Evolutionary conservation across 2,113 vertebrate species (phyloP).

Genomic region (Xiphophorus maculatus): DNA sequence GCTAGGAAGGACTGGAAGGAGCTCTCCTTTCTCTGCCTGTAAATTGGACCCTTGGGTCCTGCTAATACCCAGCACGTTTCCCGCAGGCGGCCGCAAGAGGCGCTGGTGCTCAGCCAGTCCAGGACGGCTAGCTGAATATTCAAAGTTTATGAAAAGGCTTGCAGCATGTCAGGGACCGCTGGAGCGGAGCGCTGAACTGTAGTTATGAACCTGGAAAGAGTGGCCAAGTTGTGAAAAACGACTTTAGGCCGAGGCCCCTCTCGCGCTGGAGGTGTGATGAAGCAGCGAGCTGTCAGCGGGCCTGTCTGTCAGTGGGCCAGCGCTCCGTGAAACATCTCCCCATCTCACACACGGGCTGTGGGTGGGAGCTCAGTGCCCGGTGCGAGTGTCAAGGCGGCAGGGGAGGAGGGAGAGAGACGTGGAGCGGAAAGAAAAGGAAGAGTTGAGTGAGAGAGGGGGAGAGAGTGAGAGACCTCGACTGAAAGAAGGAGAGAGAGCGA

Average conservation of each 20-base stretch:
- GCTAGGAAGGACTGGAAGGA: slow-evolving; percentile 28
- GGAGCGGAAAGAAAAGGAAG: slow-evolving; percentile 40
- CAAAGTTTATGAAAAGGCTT: slow-evolving; percentile 73
- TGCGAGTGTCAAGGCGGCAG: slow-evolving; percentile 49
- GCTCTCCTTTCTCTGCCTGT: slow-evolving; percentile 10
- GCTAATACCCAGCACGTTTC: slow-evolving; percentile 22
- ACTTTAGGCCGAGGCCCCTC: slow-evolving; percentile 2
- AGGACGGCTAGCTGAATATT: slow-evolving; percentile 42
- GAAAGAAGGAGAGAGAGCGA: slow-evolving; percentile 19
- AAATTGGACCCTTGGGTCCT: slow-evolving; percentile 67
- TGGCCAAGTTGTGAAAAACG: slow-evolving; percentile 25
- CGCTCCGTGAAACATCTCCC: slow-evolving; percentile 45
- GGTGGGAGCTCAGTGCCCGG: slow-evolving; percentile 32
- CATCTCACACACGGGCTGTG: slow-evolving; percentile 34
- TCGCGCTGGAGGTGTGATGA: slow-evolving; percentile 10
- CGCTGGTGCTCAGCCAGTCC: slow-evolving; percentile 63
- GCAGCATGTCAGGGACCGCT: slow-evolving; percentile 29
- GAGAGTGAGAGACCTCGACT: slow-evolving; percentile 32
- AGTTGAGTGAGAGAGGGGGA: slow-evolving; percentile 50
- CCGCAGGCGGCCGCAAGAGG: slow-evolving; percentile 58
- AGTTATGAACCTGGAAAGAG: slow-evolving; percentile 7
- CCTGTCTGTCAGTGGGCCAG: slow-evolving; percentile 47
- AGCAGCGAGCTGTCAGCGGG: slow-evolving; percentile 41
- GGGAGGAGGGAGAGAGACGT: slow-evolving; percentile 9
- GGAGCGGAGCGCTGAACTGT: slow-evolving; percentile 13